phyloP scores from a whole-genome alignment of 2,113 vertebrate genomes.

The Pelodiscus sinensis region DNA sequence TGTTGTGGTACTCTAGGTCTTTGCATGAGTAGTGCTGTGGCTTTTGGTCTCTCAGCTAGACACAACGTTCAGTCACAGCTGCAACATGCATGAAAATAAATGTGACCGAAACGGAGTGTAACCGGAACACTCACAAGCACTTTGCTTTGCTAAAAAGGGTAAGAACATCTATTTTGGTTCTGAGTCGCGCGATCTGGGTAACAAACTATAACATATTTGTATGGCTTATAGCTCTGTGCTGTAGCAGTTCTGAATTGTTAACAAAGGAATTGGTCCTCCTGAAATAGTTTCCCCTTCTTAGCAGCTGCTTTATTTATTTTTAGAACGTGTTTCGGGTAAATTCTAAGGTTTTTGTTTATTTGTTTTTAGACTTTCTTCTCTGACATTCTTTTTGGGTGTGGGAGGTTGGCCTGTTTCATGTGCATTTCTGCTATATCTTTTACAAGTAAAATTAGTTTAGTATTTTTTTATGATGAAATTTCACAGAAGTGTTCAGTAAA shows the following conservation, averaged over 20 bases:
- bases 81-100: background rate
- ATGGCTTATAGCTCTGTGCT: background rate
- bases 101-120: slow-evolving; percentile 59
- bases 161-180: slow-evolving; percentile 24
- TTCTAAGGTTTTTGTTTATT: background rate
- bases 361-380: background rate
- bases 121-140: slow-evolving; percentile 71
- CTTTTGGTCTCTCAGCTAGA: background rate
- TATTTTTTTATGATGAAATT: background rate
- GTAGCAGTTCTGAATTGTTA: background rate
- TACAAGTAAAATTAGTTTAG: rapidly evolving
- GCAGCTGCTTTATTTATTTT: background rate
- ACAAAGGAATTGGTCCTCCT: rapidly evolving
- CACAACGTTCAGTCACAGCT: rapidly evolving
- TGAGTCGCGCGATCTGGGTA: background rate
- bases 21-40: background rate
- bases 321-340: slow-evolving; percentile 23
- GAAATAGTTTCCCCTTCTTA: background rate
- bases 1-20: background rate
- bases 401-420: background rate
- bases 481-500: background rate
- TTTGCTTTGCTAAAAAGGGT: slow-evolving; percentile 71
- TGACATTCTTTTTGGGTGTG: background rate
- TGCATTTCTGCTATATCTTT: background rate
- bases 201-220: background rate